Percentiles rank a stretch among this genome's conserved stretches.
These are phyloP conservation scores for Euura saliciscinereae DNA, from an alignment of 1,140 invertebrate genomes.

Conservation along the genomic window DNA sequence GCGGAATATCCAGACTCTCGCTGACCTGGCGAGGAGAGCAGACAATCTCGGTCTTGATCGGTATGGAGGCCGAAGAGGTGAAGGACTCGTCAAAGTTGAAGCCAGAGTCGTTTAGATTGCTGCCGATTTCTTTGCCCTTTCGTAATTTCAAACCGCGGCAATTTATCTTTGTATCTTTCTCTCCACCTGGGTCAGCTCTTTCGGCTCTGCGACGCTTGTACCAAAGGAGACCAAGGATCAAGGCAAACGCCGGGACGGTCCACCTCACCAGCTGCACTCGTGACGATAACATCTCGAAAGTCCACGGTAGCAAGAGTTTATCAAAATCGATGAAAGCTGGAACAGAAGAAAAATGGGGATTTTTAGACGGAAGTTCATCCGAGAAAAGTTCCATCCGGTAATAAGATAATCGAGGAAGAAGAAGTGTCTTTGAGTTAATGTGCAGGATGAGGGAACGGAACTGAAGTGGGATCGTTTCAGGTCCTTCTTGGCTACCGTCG, in stretches of 20 bases:
- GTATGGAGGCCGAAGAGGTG: conserved; percentile 18
- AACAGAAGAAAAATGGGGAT: conserved; percentile 20
- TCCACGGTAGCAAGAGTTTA: conserved; percentile 48
- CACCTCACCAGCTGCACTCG: conserved; percentile 51
- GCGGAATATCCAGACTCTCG: conserved; percentile 44
- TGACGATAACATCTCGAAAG: conserved; percentile 45
- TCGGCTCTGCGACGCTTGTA: conserved; percentile 56
- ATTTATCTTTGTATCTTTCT: conserved; percentile 9
- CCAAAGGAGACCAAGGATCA: conserved; percentile 57
- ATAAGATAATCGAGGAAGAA: too few species aligned
- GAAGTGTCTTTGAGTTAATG: too few species aligned
- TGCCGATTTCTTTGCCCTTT: conserved; percentile 4
- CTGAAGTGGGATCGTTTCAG: too few species aligned
- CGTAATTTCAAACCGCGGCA: not conserved
- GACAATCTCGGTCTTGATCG: conserved; percentile 19
- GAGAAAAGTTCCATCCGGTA: too few species aligned
- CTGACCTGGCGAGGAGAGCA: conserved; percentile 39
- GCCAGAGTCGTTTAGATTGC: conserved; percentile 36
- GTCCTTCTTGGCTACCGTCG: too few species aligned
- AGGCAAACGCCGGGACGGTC: conserved; percentile 54
- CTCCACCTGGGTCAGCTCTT: conserved; percentile 59
- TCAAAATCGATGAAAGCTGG: conserved; percentile 29
- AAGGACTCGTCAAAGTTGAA: conserved; percentile 38
- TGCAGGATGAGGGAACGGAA: too few species aligned
- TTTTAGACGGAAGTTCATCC: too few species aligned